Base-by-base conservation (phyloP, 2,888 invertebrate species). In the Cheilosia grossa region DNA sequence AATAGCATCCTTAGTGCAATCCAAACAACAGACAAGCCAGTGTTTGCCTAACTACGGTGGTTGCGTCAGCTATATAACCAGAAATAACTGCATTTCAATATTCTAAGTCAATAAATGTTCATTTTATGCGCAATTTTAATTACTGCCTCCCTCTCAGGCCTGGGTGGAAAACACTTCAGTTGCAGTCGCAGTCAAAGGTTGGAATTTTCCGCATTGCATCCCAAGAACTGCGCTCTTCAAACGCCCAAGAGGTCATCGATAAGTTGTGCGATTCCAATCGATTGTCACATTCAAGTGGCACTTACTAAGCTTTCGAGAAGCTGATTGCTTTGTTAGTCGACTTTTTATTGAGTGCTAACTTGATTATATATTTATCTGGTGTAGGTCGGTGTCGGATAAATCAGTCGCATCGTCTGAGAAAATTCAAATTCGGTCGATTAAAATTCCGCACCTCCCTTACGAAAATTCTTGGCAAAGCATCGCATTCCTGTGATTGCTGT, bases 281-380 rank as follows among this genome's bases (percentile, higher is more conserved):
- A 44, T 13, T n/a, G n/a, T 47, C 47, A 61, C 47, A 47, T 44
- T 44, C 27, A 61, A 61, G 44, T 61, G 61, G 4, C 61, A 61
- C 30, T 47, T 47, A 44, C 44, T 44, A 47, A 61, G 61, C 17
- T 44, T 24, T 59, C 40, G 17, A 42, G 58, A 58, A 58, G 6
- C 15, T 40, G 19, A 19, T 15, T n/a, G 24, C 17, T 15, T 44
- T 44, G 44, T 15, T 17, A 42, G n/a, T 15, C 42, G 4, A 40
- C 40, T 56, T 58, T n/a, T 37, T 47, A 64, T 49, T 64, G 37
- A 49, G 63, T 13, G 37, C 13, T 37, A 37, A 13, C 10, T 37
- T 4, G 49, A 47, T 63, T 21, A 19, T 19, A 49, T 2, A 49
- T n/a, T 19, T 19, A 49, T 49, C 19, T 24, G 17, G 44, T 44